Evolutionary conservation across 1,140 invertebrate genomes (phyloP).

Genomic region (Telenomus remus): DNA sequence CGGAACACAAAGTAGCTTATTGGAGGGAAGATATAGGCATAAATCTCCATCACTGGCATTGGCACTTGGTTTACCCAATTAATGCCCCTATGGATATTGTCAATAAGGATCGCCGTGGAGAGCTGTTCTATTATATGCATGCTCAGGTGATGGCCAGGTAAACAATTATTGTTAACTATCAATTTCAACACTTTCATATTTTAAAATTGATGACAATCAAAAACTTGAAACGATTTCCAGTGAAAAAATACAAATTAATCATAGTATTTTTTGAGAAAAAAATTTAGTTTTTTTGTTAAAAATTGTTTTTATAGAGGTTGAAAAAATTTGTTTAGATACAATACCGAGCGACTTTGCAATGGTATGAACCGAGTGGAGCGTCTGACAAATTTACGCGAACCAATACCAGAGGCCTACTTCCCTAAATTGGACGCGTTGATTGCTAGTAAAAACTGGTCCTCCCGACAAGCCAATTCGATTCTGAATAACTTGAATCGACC

Average conservation of each 20-base stretch:
- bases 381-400: slow-evolving; percentile 78
- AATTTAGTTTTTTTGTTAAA: no score
- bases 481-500: slow-evolving; percentile 81
- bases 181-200: no score
- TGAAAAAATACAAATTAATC: background rate
- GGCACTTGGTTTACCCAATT: slow-evolving; percentile 87
- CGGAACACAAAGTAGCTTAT: slow-evolving; percentile 82
- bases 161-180: background rate
- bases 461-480: slow-evolving; percentile 77
- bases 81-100: slow-evolving; percentile 76
- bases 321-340: slow-evolving; percentile 76
- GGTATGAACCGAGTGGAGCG: slow-evolving; percentile 74
- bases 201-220: no score
- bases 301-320: no score
- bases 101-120: slow-evolving; percentile 78
- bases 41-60: slow-evolving; percentile 88
- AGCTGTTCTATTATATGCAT: slow-evolving; percentile 80
- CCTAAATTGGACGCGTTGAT: slow-evolving; percentile 83
- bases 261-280: no score
- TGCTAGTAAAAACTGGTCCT: slow-evolving; percentile 79
- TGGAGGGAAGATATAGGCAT: slow-evolving; percentile 79
- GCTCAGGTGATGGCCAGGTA: slow-evolving; percentile 78
- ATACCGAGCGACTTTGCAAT: slow-evolving; percentile 78
- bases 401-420: slow-evolving; percentile 83
- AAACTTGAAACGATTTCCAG: no score